Evolutionary conservation across 2,797 vertebrate genomes (phyloP).

Genomic region (Sardinella longiceps): DNA sequence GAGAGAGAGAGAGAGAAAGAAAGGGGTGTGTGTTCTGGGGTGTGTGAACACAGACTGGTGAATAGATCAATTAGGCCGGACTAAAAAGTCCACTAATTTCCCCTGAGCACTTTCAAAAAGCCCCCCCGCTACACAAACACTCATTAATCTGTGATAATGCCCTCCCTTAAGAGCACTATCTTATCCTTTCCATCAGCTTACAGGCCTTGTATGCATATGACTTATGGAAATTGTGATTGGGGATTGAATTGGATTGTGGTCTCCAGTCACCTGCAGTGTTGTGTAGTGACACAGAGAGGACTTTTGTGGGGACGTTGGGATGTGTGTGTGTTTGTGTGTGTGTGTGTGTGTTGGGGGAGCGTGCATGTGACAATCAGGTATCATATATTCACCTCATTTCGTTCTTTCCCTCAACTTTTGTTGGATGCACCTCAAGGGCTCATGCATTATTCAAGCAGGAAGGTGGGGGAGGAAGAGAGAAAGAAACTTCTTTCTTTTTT

Average conservation of each 20-base stretch:
- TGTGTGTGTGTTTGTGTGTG: slow-evolving; percentile 2
- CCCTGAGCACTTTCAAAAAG: slow-evolving; percentile 27
- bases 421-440: slow-evolving; percentile 26
- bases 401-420: neutral
- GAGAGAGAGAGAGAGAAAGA: neutral
- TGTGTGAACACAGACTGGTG: neutral
- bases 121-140: slow-evolving; percentile 38
- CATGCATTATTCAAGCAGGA: slow-evolving; percentile 9
- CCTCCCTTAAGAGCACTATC: slow-evolving; percentile 32
- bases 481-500: neutral
- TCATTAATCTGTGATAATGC: slow-evolving; percentile 47
- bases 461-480: neutral
- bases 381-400: slow-evolving; percentile 13
- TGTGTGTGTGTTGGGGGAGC: neutral
- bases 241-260: neutral
- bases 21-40: neutral
- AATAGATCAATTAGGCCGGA: slow-evolving; percentile 41
- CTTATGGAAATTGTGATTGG: slow-evolving; percentile 5
- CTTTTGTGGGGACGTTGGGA: neutral
- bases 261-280: neutral
- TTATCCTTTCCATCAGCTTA: neutral
- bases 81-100: slow-evolving; percentile 42
- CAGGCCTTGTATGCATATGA: neutral
- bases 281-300: neutral
- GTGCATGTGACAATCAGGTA: neutral